Base-by-base conservation (phyloP, 2,888 invertebrate genomes). In the Chirona hameri region DNA sequence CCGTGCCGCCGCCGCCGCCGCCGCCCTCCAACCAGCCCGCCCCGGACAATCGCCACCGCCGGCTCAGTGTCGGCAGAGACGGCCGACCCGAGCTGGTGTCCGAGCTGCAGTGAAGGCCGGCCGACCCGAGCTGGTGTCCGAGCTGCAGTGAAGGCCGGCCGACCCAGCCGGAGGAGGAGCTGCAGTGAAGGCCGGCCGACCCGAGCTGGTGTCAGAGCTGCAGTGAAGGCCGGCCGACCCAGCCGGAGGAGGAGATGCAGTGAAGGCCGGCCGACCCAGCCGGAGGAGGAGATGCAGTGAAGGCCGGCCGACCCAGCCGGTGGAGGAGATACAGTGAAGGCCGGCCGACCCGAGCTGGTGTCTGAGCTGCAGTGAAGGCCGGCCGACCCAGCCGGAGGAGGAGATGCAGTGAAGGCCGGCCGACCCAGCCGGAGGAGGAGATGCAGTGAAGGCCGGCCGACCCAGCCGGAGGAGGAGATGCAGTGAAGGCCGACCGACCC, bases 71-170 rank as follows among this genome's bases (percentile, higher is more conserved):
- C 83, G 90, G 90, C 86, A 89, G 89, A 85, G 90, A 91, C 84
- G 91, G 91, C 82, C 91, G 91, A 86, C 90, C 91, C 24, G 91
- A 91, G 86, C 91, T 91, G 85, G 90, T 91, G 84, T 91, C 91
- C 82, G 91, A 91, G 87, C 89, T 91, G 48, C 24, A 79, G n/a
- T 79, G 48, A 79, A 18, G 72, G 15, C 29, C n/a, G 31, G 65
- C 27, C 72, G 7, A 21, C 18, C 27, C 27, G 4, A n/a, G 72
- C 21, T 24, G 72, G 27, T 15, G 65, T 27, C n/a, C n/a, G 39
- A 7, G 65, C 27, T 14, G 65, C 12, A n/a, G 21, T 21, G 60
- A 24, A 39, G 2, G 39, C 39, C 39, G 39, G 39, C 7, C n/a
- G n/a, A 39, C 39, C 39, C 2, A 7, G 39, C n/a, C 21, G 72